Percentiles rank a stretch among this genome's conserved stretches.
phyloP scores from a whole-genome alignment of 2,113 vertebrate species.

The Mobula birostris region DNA sequence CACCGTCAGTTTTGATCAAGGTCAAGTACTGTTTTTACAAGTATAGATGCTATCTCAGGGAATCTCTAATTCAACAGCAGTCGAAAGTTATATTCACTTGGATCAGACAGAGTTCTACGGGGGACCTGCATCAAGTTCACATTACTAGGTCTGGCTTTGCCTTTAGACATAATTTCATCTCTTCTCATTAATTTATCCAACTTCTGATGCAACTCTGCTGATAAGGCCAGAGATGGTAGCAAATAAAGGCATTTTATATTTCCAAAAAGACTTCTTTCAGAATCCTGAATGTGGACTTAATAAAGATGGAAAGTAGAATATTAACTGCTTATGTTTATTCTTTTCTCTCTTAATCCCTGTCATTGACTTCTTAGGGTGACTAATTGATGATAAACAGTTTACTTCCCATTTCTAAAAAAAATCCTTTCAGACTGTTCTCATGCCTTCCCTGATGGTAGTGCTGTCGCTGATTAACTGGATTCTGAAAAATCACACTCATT shows the following conservation, averaged over 20 bases:
- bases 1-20: conserved; percentile 13
- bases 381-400: not conserved
- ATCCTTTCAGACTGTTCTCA: not conserved
- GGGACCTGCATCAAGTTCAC: not conserved
- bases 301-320: too few relatives aligned
- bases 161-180: not conserved
- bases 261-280: not conserved
- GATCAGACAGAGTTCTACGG: not conserved
- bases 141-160: not conserved
- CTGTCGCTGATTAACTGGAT: too few relatives aligned
- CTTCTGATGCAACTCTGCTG: not conserved
- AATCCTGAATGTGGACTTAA: not conserved
- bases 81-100: not conserved
- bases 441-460: too few relatives aligned
- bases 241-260: too few relatives aligned
- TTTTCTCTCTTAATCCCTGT: not conserved
- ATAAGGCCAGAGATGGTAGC: not conserved
- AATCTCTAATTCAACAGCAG: conserved; percentile 8
- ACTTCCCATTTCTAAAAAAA: not conserved
- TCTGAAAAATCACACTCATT: too few relatives aligned
- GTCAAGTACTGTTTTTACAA: conserved; percentile 23
- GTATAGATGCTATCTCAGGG: conserved; percentile 28
- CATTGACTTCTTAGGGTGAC: not conserved
- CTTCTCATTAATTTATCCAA: not conserved
- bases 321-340: not conserved